Conservation (phyloP, 2,888 invertebrate genomes). For the Leptura quadrifasciata region DNA sequence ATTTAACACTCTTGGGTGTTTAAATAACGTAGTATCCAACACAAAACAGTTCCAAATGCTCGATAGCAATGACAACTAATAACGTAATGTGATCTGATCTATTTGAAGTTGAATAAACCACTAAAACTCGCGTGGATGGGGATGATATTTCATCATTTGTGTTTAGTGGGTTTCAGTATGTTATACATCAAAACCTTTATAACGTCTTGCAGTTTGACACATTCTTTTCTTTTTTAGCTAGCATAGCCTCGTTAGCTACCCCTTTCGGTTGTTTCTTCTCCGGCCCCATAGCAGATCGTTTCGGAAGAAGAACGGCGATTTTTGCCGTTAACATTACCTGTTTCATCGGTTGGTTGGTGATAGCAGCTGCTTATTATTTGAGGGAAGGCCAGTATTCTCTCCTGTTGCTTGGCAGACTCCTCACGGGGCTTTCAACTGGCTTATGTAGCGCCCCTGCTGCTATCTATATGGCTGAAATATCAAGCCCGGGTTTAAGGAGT, state of each 20-base stretch:
- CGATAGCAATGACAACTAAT: too few species aligned
- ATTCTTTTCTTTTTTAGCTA: conserved; percentile 70
- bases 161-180: too few species aligned
- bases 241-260: conserved; percentile 75
- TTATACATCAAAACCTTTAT: too few species aligned
- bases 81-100: too few species aligned
- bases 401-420: conserved; percentile 73
- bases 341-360: conserved; percentile 75
- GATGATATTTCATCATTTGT: too few species aligned
- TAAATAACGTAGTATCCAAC: too few species aligned
- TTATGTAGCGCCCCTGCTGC: conserved; percentile 76
- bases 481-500: conserved; percentile 73
- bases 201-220: too few species aligned
- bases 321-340: conserved; percentile 74
- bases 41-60: too few species aligned
- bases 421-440: conserved; percentile 75
- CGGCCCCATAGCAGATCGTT: conserved; percentile 75
- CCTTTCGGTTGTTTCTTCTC: conserved; percentile 76
- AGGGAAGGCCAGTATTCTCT: conserved; percentile 64
- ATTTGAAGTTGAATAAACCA: too few species aligned
- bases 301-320: conserved; percentile 75
- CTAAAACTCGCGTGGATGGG: too few species aligned
- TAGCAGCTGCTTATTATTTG: conserved; percentile 71
- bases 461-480: conserved; percentile 76
- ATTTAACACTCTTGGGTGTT: too few species aligned